Base-by-base conservation (phyloP, 2,888 invertebrate species). In the Oscheius sp. region DNA sequence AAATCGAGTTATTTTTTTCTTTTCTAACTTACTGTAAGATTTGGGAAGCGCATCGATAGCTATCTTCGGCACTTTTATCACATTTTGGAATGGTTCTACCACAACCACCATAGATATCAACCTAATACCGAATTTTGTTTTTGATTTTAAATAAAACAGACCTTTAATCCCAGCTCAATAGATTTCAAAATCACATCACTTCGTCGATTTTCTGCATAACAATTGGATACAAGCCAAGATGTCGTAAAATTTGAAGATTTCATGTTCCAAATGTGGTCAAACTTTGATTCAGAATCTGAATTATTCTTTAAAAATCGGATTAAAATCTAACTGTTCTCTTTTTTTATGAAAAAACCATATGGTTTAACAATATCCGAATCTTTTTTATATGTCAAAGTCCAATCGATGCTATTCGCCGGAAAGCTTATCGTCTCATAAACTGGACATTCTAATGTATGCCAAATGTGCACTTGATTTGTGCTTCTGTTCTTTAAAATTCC, bases 201-300 rank as follows among this genome's bases (percentile, higher is more conserved):
- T 21, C 78, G 29, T 0, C 68, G 64, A 53, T 78, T 78, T 6
- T 23, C 63, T 0, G 78, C 76, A 16, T 49, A 68, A 46, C 80
- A 80, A 55, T 80, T 76, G 18, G 76, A 77, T 0, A 74, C 77
- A 0, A 78, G 64, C 78, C 77, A 80, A 18, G 77, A 74, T 1
- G 76, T 69, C 12, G 71, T 71, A n/a, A 69, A 18, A 63, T 70
- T 46, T 25, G 72, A 59, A 25, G 29, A 27, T 25, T 70, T 70
- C 58, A 70, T 58, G 9, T 70, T 25, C 69, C 69, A 70, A 13
- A 70, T 70, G 5, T 23, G 29, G 41, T 69, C 43, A 29, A 27
- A 27, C 25, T 66, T 52, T 21, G 16, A 12, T 29, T 59, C 16
- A 7, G 6, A 16, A 21, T 16, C 59, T 59, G 35, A 29, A n/a